A percentile compares a stretch with the other conserved stretches of the same genome.
Evolutionary conservation across 2,113 vertebrate species (phyloP).

Genomic region (Piaya cayana): DNA sequence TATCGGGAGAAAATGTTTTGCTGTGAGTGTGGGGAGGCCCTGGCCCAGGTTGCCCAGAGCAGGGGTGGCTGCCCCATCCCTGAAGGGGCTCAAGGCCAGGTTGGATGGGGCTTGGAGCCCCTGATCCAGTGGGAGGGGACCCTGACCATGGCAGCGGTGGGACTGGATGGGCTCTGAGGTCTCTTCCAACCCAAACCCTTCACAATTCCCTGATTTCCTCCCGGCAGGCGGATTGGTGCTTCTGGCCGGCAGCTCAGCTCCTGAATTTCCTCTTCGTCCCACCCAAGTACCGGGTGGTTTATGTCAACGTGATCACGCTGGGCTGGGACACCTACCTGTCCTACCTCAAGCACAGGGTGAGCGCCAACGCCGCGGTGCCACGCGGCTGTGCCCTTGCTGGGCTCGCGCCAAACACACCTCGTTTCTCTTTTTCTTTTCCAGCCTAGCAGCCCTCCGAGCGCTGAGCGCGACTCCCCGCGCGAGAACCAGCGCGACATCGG

Average conservation of each 20-base stretch:
- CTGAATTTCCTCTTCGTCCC: slow-evolving; percentile 92
- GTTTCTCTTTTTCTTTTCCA: neutral
- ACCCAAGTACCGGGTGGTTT: slow-evolving; percentile 83
- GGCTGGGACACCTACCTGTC: slow-evolving; percentile 95
- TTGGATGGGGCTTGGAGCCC: no score
- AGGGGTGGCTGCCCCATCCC: no score
- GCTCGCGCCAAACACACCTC: fast-evolving
- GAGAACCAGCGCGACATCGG: fast-evolving
- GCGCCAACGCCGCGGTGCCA: neutral
- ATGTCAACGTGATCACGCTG: slow-evolving; percentile 87
- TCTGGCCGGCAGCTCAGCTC: slow-evolving; percentile 89
- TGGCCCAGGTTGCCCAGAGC: no score
- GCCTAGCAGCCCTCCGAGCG: fast-evolving
- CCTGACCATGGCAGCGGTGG: no score
- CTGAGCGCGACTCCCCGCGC: fast-evolving
- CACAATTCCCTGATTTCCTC: neutral
- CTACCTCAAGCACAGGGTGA: slow-evolving; percentile 90
- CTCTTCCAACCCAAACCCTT: no score
- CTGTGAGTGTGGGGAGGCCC: no score
- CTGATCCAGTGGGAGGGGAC: no score
- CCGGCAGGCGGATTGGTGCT: slow-evolving; percentile 85
- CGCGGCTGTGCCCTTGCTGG: fast-evolving
- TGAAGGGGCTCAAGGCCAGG: no score
- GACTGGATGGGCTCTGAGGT: no score
- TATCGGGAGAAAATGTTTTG: no score